These are phyloP conservation scores for Pontoporia blainvillei DNA, from an alignment of 2,113 vertebrate genomes.

Conservation along the genomic window DNA sequence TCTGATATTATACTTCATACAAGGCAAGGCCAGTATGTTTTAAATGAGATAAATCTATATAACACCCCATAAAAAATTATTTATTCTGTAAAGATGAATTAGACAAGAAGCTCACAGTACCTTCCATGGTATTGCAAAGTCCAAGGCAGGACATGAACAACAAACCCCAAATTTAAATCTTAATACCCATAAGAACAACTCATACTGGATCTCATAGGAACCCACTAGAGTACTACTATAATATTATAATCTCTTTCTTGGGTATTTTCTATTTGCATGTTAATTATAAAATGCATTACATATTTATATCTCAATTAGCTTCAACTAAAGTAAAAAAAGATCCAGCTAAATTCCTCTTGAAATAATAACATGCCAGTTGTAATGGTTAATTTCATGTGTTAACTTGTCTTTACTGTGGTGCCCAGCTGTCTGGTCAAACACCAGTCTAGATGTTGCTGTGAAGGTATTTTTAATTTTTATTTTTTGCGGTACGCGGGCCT, in stretches of 20 bases:
- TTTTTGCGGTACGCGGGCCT: no score
- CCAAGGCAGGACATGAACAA: not conserved
- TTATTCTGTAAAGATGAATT: constrained; percentile 13
- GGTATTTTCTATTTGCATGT: not conserved
- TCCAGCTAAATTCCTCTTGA: not conserved
- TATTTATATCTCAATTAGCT: not conserved
- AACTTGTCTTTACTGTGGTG: not conserved
- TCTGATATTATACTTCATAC: not conserved
- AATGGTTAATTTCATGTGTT: not conserved
- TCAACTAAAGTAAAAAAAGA: constrained; percentile 1
- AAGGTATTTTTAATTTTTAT: not conserved
- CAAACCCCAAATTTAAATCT: constrained; percentile 12
- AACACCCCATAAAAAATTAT: not conserved
- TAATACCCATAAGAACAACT: not conserved
- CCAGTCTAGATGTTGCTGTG: not conserved
- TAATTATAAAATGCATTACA: not conserved
- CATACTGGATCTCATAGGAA: not conserved
- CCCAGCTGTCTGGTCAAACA: not conserved
- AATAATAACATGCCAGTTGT: not conserved
- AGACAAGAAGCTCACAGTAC: not conserved
- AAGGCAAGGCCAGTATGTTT: not conserved
- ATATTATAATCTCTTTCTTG: not conserved
- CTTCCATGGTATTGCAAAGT: not conserved
- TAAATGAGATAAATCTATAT: constrained; percentile 1
- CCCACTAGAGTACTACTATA: not conserved